phyloP scores from a whole-genome alignment of 2,888 invertebrate species.

The Pristionchus japonicus region DNA sequence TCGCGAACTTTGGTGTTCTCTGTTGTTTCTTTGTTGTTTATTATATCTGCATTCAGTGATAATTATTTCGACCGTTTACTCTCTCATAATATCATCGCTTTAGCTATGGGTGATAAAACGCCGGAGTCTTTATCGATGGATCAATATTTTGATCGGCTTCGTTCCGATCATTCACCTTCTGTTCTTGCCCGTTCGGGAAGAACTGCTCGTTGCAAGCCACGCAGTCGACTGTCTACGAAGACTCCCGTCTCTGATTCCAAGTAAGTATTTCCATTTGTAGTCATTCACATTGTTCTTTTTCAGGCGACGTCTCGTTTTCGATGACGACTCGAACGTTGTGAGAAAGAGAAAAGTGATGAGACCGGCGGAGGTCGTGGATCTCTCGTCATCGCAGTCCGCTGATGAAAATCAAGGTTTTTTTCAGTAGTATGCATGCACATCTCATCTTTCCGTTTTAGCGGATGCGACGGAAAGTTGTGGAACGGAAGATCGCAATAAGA shows the following conservation, averaged over 20 bases:
- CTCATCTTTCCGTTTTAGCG: neutral
- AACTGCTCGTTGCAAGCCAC: constrained; percentile 23
- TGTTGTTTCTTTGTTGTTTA: neutral
- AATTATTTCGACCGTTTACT: no score
- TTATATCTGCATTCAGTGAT: neutral
- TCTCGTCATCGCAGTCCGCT: neutral
- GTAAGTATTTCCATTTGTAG: neutral
- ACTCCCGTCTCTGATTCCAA: neutral
- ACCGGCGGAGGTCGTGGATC: neutral
- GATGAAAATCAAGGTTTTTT: neutral
- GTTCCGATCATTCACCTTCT: neutral
- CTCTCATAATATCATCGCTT: neutral
- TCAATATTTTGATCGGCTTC: constrained; percentile 21
- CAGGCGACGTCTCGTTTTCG: neutral
- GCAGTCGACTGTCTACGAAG: neutral
- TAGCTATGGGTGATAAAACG: constrained; percentile 37
- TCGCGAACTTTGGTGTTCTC: no score
- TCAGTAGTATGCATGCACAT: neutral
- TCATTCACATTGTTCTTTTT: neutral
- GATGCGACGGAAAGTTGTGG: neutral
- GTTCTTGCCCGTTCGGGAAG: constrained; percentile 17
- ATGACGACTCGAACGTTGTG: neutral
- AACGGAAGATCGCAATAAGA: neutral
- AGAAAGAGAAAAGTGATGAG: neutral
- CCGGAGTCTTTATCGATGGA: constrained; percentile 21